These are phyloP conservation scores for Zapus hudsonius DNA, from an alignment of 2,113 vertebrate species.

Conservation along the genomic window DNA sequence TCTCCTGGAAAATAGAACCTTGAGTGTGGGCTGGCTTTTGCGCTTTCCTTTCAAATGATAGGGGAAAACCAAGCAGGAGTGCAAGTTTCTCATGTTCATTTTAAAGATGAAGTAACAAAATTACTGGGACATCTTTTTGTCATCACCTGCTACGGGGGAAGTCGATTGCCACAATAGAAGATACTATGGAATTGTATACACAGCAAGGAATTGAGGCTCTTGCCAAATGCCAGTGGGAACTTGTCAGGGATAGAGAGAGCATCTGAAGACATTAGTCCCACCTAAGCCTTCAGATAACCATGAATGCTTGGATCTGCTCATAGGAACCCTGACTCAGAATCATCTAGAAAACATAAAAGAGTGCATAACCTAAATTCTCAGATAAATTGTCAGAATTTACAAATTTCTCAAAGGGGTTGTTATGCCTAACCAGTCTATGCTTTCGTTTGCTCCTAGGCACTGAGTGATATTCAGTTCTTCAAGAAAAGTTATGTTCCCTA, in stretches of 20 bases:
- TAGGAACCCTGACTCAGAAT: not conserved
- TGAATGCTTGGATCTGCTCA: not conserved
- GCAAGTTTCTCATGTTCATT: not conserved
- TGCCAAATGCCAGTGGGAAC: not conserved
- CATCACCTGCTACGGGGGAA: not conserved
- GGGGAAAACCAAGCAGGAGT: not conserved
- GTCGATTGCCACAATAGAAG: not conserved
- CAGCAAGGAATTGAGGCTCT: not conserved
- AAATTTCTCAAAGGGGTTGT: not conserved
- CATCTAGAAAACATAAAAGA: not conserved
- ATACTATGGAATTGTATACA: not conserved
- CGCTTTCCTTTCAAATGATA: not conserved
- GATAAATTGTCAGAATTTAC: not conserved
- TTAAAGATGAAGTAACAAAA: not conserved
- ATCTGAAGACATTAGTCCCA: not conserved
- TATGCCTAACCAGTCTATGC: not conserved
- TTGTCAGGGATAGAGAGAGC: not conserved
- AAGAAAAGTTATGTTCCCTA: not conserved
- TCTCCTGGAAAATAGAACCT: not conserved
- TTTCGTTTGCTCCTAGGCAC: not conserved
- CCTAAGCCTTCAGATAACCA: not conserved
- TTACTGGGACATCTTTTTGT: not conserved
- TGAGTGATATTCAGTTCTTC: not conserved
- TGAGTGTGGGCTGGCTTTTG: not conserved
- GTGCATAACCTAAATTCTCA: not conserved